Evolutionary conservation across 2,113 vertebrate species (phyloP).

Genomic region (Coracopsis vasa): DNA sequence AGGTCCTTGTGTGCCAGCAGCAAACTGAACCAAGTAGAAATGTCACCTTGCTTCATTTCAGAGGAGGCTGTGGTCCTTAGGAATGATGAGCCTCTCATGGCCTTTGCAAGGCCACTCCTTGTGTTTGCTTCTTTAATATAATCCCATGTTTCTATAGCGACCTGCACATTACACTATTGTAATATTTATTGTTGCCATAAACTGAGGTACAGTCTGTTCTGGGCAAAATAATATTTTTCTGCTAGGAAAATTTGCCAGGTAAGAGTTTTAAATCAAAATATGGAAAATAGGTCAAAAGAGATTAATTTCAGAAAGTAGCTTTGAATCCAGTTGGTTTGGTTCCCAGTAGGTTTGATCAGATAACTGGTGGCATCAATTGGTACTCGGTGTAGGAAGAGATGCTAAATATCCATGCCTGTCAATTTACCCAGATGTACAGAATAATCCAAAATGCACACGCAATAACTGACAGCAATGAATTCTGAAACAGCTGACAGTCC

Average conservation of each 20-base stretch:
- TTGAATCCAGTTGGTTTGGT: slow-evolving; percentile 24
- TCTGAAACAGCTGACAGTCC: slow-evolving; percentile 7
- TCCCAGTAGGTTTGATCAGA: slow-evolving; percentile 18
- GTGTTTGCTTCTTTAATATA: neutral
- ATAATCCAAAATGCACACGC: neutral
- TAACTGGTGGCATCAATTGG: slow-evolving; percentile 52
- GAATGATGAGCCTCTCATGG: accelerated
- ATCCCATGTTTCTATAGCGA: neutral
- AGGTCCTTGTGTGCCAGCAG: neutral
- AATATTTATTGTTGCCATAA: neutral
- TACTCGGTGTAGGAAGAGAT: slow-evolving; percentile 25
- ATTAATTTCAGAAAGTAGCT: neutral
- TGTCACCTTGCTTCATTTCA: neutral
- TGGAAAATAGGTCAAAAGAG: slow-evolving; percentile 24
- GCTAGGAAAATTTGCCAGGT: neutral
- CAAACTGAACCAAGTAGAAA: neutral
- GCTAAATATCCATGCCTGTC: slow-evolving; percentile 47
- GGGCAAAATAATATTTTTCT: neutral
- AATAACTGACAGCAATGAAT: slow-evolving; percentile 42
- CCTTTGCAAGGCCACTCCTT: neutral
- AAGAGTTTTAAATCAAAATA: neutral
- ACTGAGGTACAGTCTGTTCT: neutral
- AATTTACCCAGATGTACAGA: slow-evolving; percentile 39
- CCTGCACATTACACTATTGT: neutral
- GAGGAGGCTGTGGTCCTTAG: neutral